Conservation (phyloP, 2,888 invertebrate species). For the Nematopogon swammerdamellus region DNA sequence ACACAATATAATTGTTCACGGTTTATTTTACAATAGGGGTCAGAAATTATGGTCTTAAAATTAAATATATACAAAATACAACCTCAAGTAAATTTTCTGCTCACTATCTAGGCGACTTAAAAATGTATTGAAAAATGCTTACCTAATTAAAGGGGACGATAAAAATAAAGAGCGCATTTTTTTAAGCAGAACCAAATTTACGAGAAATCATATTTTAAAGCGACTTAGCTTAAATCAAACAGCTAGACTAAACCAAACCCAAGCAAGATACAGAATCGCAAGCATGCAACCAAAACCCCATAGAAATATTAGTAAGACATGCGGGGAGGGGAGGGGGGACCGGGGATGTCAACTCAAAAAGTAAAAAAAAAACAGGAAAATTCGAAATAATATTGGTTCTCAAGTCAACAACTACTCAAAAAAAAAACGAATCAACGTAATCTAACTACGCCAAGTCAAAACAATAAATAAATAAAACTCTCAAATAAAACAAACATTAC, state of each 20-base stretch:
- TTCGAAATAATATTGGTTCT: slow-evolving; percentile 54
- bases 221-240: slow-evolving; percentile 25
- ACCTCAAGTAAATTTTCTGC: slow-evolving; percentile 18
- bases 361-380: slow-evolving; percentile 28
- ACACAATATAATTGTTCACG: too few relatives aligned
- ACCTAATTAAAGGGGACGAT: too few relatives aligned
- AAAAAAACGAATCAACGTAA: slow-evolving; percentile 24
- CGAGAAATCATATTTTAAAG: slow-evolving; percentile 38
- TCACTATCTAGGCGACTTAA: too few relatives aligned
- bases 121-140: too few relatives aligned
- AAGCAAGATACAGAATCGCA: slow-evolving; percentile 29
- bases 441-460: slow-evolving; percentile 35
- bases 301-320: slow-evolving; percentile 37
- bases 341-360: too few relatives aligned
- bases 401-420: slow-evolving; percentile 47
- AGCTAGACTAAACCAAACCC: slow-evolving; percentile 24
- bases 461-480: slow-evolving; percentile 26
- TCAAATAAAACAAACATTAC: slow-evolving; percentile 41
- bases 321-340: slow-evolving; percentile 29
- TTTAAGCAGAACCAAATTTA: slow-evolving; percentile 28
- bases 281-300: slow-evolving; percentile 39
- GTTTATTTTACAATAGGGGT: too few relatives aligned
- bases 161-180: too few relatives aligned
- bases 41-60: too few relatives aligned
- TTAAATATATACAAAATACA: too few relatives aligned